phyloP scores from a whole-genome alignment of 92 coral and sea anemone species.

The Parazoanthus swiftii region DNA sequence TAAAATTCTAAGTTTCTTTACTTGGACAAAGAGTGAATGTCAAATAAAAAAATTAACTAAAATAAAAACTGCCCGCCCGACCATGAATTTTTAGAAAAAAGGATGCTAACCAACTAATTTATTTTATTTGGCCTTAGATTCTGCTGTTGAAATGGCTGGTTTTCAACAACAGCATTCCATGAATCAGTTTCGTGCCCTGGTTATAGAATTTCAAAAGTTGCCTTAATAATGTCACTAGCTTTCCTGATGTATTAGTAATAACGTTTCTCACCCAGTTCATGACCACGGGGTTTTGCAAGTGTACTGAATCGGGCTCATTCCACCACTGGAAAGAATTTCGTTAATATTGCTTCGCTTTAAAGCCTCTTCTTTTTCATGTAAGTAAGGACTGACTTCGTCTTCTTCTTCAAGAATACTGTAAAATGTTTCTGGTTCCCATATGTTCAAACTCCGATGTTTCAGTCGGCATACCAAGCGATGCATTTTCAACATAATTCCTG shows the following conservation, averaged over 20 bases:
- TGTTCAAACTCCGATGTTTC: too few species aligned
- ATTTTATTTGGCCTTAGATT: too few species aligned
- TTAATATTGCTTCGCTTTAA: background rate
- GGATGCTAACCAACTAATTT: too few species aligned
- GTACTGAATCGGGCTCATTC: slow-evolving; percentile 13
- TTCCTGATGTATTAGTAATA: slow-evolving; percentile 5
- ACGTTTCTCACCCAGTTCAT: background rate
- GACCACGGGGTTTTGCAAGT: slow-evolving; percentile 8
- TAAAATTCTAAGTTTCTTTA: too few species aligned
- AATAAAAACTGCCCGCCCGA: too few species aligned
- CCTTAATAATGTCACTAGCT: slow-evolving; percentile 1
- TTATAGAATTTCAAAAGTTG: slow-evolving; percentile 10
- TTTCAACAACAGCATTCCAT: slow-evolving; percentile 21
- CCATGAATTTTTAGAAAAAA: too few species aligned
- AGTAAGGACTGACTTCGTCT: slow-evolving; percentile 7
- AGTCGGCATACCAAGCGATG: too few species aligned
- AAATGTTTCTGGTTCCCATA: too few species aligned
- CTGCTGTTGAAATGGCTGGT: slow-evolving; percentile 10
- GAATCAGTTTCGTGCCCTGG: slow-evolving; percentile 12
- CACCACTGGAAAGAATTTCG: slow-evolving; percentile 6
- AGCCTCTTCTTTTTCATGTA: slow-evolving; percentile 3
- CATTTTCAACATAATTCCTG: too few species aligned
- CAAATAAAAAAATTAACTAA: too few species aligned
- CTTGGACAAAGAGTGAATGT: too few species aligned
- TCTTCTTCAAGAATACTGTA: slow-evolving; percentile 21